phyloP scores from a whole-genome alignment of 2,888 invertebrate species.

The Drosophila niveifrons region DNA sequence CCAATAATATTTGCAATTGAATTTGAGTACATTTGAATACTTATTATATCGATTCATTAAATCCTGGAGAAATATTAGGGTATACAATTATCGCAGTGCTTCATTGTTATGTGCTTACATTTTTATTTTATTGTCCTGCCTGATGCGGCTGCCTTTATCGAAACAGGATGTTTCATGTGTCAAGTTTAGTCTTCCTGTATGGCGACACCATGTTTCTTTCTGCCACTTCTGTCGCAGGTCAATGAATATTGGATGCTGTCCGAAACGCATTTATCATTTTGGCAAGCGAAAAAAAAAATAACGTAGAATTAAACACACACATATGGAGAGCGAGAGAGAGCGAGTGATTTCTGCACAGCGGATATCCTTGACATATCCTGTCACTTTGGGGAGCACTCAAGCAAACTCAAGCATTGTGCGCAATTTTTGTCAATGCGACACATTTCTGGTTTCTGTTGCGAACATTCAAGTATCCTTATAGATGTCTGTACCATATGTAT shows the following conservation, averaged over 20 bases:
- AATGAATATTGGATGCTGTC: constrained; percentile 35
- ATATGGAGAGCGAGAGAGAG: constrained; percentile 48
- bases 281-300: constrained; percentile 43
- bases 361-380: constrained; percentile 86
- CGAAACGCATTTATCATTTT: constrained; percentile 71
- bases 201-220: constrained; percentile 48
- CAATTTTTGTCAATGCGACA: constrained; percentile 55
- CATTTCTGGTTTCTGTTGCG: constrained; percentile 24
- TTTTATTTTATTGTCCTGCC: constrained; percentile 2
- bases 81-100: constrained; percentile 10
- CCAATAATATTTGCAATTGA: no score
- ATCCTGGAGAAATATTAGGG: constrained; percentile 13
- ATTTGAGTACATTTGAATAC: no score
- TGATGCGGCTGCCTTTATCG: constrained; percentile 18
- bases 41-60: no score
- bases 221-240: constrained; percentile 6
- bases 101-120: constrained; percentile 2
- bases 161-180: constrained; percentile 72
- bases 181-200: constrained; percentile 67
- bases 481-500: constrained; percentile 11
- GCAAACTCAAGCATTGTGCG: constrained; percentile 55
- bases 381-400: constrained; percentile 51
- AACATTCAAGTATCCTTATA: not conserved
- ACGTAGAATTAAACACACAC: constrained; percentile 55
- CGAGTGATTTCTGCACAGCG: constrained; percentile 74